These are phyloP conservation scores for Antedon mediterranea DNA, from an alignment of 53 echinoderm and acorn worm genomes.

Conservation along the genomic window DNA sequence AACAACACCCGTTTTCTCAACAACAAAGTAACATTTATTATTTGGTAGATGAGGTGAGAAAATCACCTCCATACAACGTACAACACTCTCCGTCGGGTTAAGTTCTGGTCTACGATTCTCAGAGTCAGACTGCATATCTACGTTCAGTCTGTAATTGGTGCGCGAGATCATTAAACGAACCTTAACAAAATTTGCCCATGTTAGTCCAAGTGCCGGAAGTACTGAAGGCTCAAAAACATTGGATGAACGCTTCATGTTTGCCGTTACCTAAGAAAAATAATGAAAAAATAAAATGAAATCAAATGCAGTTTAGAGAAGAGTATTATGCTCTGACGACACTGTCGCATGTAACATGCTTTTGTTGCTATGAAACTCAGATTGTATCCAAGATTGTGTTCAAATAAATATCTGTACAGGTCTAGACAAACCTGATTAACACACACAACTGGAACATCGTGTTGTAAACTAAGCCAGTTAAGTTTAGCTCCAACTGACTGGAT, in stretches of 20 bases:
- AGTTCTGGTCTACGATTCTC: background rate
- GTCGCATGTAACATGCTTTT: too few relatives aligned
- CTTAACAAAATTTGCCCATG: constrained; percentile 89
- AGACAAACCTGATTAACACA: constrained; percentile 99
- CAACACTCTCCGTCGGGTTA: constrained; percentile 25
- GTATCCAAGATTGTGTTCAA: too few relatives aligned
- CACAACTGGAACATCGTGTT: constrained; percentile 53
- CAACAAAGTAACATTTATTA: constrained; percentile 63
- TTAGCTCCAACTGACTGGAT: constrained; percentile 59
- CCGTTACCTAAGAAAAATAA: constrained; percentile 68
- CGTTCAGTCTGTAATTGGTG: constrained; percentile 48
- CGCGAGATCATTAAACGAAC: constrained; percentile 67
- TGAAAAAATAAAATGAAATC: background rate
- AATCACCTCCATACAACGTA: constrained; percentile 64
- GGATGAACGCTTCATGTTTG: constrained; percentile 52
- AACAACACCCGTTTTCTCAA: constrained; percentile 62
- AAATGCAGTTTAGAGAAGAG: background rate
- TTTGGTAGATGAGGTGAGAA: constrained; percentile 82
- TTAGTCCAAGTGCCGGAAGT: constrained; percentile 77
- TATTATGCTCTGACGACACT: too few relatives aligned
- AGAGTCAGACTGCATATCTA: background rate
- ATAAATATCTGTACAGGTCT: too few relatives aligned
- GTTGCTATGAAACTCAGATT: too few relatives aligned
- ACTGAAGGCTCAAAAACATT: constrained; percentile 26
- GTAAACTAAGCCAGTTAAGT: constrained; percentile 49